Evolutionary conservation across 2,113 vertebrate genomes (phyloP).

Genomic region (Speoplatyrhinus poulsoni): DNA sequence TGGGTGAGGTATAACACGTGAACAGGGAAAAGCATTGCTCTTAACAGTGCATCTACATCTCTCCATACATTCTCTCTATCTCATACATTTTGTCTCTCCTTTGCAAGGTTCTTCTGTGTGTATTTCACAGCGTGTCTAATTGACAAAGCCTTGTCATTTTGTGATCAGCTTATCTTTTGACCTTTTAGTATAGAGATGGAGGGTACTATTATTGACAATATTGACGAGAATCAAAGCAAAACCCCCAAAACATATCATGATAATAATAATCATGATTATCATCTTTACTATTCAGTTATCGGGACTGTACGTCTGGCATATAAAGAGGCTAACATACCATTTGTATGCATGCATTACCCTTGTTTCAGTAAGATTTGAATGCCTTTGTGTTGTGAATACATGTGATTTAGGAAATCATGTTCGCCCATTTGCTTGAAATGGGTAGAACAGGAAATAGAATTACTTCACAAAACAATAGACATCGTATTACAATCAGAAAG

Average conservation of each 20-base stretch:
- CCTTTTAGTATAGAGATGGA: too few relatives aligned
- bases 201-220: constrained; percentile 20
- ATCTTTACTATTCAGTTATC: neutral
- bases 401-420: too few relatives aligned
- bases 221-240: constrained; percentile 45
- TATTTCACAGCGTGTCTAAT: neutral
- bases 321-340: constrained; percentile 26
- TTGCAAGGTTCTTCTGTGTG: neutral
- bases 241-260: neutral
- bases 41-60: constrained; percentile 60
- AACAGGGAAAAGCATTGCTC: constrained; percentile 71
- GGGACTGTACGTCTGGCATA: constrained; percentile 30
- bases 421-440: too few relatives aligned
- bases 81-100: constrained; percentile 11
- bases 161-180: too few relatives aligned
- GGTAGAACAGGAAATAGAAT: too few relatives aligned
- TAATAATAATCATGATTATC: constrained; percentile 14
- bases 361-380: too few relatives aligned
- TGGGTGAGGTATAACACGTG: constrained; percentile 78
- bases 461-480: too few relatives aligned
- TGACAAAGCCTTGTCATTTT: too few relatives aligned
- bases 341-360: neutral
- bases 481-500: too few relatives aligned
- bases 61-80: constrained; percentile 51
- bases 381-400: too few relatives aligned